Evolutionary conservation across 2,888 invertebrate genomes (phyloP), one percentile per base, ranked within the genome.

Genomic region (Apocheima hispidaria): DNA sequence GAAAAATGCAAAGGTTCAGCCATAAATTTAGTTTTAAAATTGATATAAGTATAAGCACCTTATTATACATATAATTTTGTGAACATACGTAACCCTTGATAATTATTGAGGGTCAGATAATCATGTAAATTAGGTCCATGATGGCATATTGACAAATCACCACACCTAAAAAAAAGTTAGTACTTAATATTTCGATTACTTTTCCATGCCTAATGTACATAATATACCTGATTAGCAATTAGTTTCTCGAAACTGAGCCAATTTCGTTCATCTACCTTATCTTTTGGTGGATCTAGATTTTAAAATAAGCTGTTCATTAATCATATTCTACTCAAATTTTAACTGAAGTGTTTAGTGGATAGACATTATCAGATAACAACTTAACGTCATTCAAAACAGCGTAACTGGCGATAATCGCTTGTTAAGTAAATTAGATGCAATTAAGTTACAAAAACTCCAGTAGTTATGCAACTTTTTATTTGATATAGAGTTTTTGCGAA

Each of bases 371-470:
- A 44, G 63, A 50, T 58, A 62, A 54, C n/a, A 53, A 41, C 23
- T 48, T 63, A 18, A 54, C 58, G 40, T 55, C 46, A 46, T 55
- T 51, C 14, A 30, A 50, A 44, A 20, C 36, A 54, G 38, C 26
- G 50, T 35, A 55, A 48, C 50, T n/a, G 14, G 35, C 53, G 44
- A 56, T 61, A 59, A 61, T 51, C 28, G 51, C 56, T 50, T 64
- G 62, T 67, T 59, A 62, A 61, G 60, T 54, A 60, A 65, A 60
- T 21, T 53, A 56, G 51, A 63, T 59, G 58, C 60, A 64, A 62
- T 67, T 62, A 62, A 57, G 38, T 64, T 52, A 59, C 63, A 58
- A 66, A 63, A 66, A 58, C 33, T 12, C 26, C 16, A 20, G 36
- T 23, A 26, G 21, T 41, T 43, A 23, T 51, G 58, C 46, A 60